Evolutionary conservation across 2,888 invertebrate genomes (phyloP).

Genomic region (Subacronicta megacephala): DNA sequence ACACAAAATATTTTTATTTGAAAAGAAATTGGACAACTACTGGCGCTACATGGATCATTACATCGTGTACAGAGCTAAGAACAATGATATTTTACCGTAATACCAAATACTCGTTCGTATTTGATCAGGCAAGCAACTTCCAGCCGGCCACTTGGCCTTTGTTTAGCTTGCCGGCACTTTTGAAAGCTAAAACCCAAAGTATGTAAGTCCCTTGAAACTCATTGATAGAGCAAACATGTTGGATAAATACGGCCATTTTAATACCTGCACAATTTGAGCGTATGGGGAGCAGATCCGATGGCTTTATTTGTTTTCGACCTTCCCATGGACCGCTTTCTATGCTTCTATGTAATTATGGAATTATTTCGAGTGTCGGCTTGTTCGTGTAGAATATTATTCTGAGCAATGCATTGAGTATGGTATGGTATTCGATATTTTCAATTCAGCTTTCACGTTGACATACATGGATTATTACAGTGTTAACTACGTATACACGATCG

Average conservation of each 20-base stretch:
- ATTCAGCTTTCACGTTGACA: conserved; percentile 33
- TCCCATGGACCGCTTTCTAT: conserved; percentile 73
- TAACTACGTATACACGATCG: conserved; percentile 35
- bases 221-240: conserved; percentile 83
- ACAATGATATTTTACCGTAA: conserved; percentile 83
- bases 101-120: conserved; percentile 74
- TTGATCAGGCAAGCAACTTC: conserved; percentile 83
- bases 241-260: conserved; percentile 80
- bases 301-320: conserved; percentile 71
- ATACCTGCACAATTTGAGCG: conserved; percentile 85
- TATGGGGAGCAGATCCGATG: conserved; percentile 84
- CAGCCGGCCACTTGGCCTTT: conserved; percentile 79
- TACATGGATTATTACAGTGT: conserved; percentile 24
- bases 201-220: conserved; percentile 86
- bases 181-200: conserved; percentile 89
- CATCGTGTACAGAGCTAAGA: conserved; percentile 66
- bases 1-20: too few relatives aligned
- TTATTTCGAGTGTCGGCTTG: conserved; percentile 45
- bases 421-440: conserved; percentile 17
- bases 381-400: conserved; percentile 38
- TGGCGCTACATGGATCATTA: conserved; percentile 68
- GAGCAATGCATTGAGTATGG: conserved; percentile 10
- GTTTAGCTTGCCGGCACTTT: conserved; percentile 85
- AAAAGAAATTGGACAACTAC: conserved; percentile 36
- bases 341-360: conserved; percentile 58